These are phyloP conservation scores for Marmota flaviventris DNA, from an alignment of 2,113 vertebrate genomes.

Conservation along the genomic window DNA sequence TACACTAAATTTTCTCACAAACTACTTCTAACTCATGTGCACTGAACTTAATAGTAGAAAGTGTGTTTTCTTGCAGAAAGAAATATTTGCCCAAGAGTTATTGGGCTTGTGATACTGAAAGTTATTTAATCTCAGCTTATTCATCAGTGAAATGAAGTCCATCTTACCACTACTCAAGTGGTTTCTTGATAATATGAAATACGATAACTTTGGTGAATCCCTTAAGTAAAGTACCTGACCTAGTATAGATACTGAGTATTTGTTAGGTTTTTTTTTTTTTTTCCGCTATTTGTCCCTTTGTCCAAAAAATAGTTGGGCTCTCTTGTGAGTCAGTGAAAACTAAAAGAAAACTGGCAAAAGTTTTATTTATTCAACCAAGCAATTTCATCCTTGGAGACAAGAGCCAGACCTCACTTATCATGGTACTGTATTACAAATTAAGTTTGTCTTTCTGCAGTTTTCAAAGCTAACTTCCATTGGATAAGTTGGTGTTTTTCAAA, in stretches of 20 bases:
- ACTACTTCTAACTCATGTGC: conserved; percentile 3
- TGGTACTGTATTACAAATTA: neutral
- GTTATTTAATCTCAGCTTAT: neutral
- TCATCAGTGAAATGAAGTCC: neutral
- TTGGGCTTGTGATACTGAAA: neutral
- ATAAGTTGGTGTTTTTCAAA: neutral
- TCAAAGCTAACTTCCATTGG: neutral
- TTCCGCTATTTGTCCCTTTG: too few relatives aligned
- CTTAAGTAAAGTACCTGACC: neutral
- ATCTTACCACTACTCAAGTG: neutral
- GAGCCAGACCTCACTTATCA: too few relatives aligned
- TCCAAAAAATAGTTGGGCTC: too few relatives aligned
- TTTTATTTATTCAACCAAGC: neutral
- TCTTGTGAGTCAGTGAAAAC: too few relatives aligned
- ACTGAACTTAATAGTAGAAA: neutral
- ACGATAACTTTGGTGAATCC: neutral
- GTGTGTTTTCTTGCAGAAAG: neutral
- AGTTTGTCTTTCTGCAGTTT: neutral
- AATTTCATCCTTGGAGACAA: neutral
- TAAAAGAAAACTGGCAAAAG: too few relatives aligned
- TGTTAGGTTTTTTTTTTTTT: neutral
- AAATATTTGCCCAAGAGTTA: neutral
- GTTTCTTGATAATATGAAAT: neutral
- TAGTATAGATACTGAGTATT: neutral
- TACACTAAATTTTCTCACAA: neutral